These are phyloP conservation scores for Cherax destructor DNA, from an alignment of 1,140 invertebrate genomes.

Conservation along the genomic window DNA sequence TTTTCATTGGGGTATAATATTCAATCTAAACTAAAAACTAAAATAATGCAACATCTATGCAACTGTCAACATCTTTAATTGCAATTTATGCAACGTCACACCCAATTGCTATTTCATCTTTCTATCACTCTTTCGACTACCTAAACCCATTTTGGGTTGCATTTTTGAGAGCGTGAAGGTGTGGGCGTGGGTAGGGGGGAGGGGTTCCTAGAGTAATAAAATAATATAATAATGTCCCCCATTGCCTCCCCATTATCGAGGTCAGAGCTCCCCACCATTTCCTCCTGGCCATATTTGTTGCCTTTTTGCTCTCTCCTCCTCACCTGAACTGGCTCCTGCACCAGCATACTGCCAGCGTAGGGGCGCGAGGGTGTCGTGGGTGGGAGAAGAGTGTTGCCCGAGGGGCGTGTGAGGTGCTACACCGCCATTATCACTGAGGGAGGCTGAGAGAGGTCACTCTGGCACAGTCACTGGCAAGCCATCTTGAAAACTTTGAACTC, in stretches of 20 bases:
- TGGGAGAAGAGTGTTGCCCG: neutral
- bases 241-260: conserved; percentile 15
- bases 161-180: too few relatives aligned
- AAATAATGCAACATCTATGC: too few relatives aligned
- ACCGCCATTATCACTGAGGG: conserved; percentile 1
- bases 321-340: conserved; percentile 53
- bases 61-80: too few relatives aligned
- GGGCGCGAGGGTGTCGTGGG: neutral
- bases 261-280: neutral
- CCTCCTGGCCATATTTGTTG: neutral
- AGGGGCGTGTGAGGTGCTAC: neutral
- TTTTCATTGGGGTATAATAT: too few relatives aligned
- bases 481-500: conserved; percentile 35
- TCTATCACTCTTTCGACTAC: too few relatives aligned
- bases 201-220: too few relatives aligned
- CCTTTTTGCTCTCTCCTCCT: neutral
- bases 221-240: too few relatives aligned
- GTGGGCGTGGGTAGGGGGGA: too few relatives aligned
- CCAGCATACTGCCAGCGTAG: conserved; percentile 26
- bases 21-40: too few relatives aligned
- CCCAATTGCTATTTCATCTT: too few relatives aligned
- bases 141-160: too few relatives aligned
- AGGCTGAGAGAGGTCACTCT: neutral
- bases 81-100: too few relatives aligned
- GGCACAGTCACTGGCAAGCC: conserved; percentile 46